Evolutionary conservation across 2,113 vertebrate genomes (phyloP).

Genomic region (Podarcis raffonei): DNA sequence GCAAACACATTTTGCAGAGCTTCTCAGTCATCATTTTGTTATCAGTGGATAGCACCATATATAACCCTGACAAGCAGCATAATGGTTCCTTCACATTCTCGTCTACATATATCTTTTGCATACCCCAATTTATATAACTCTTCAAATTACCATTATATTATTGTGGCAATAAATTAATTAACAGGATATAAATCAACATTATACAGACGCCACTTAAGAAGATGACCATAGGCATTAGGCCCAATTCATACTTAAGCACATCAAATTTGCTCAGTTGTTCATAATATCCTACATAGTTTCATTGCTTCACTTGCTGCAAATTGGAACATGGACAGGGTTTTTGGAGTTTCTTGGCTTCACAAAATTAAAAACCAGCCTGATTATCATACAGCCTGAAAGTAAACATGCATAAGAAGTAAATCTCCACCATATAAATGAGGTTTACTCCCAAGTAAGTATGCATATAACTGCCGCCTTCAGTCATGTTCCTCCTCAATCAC

Average conservation of each 20-base stretch:
- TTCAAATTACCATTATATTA: background rate
- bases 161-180: background rate
- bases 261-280: background rate
- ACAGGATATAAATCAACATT: background rate
- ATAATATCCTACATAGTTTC: background rate
- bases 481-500: background rate
- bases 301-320: background rate
- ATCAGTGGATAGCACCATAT: background rate
- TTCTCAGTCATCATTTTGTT: background rate
- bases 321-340: background rate
- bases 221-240: background rate
- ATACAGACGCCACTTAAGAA: background rate
- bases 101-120: background rate
- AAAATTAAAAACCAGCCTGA: background rate
- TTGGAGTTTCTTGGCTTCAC: too few relatives aligned
- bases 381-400: background rate
- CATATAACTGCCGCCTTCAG: background rate
- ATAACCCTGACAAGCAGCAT: background rate
- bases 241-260: background rate
- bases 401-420: background rate
- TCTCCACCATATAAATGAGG: background rate
- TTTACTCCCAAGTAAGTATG: background rate
- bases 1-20: background rate
- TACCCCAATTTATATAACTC: background rate
- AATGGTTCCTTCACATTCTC: background rate